Evolutionary conservation across 2,113 vertebrate species (phyloP).

Genomic region (Anthoscopus minutus): DNA sequence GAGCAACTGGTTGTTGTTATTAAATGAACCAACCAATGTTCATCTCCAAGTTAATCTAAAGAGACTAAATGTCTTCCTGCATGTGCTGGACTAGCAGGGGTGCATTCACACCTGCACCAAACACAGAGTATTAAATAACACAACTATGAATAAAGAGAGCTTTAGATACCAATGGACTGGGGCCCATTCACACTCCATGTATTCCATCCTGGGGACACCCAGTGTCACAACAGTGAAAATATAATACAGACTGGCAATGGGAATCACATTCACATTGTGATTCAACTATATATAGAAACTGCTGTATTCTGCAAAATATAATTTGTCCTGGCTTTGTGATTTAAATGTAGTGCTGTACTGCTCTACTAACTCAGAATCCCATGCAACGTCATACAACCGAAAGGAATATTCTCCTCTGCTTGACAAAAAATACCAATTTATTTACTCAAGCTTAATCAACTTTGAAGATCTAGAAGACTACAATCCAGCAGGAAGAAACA

Average conservation of each 20-base stretch:
- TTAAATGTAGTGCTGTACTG: not conserved
- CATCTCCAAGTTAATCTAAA: not conserved
- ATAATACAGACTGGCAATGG: not conserved
- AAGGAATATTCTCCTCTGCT: not conserved
- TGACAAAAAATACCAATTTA: not conserved
- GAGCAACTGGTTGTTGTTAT: not conserved
- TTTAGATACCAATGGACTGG: not conserved
- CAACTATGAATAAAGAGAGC: not conserved
- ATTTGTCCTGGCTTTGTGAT: not conserved
- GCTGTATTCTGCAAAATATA: not conserved
- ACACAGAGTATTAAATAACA: not conserved
- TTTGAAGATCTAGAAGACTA: not conserved
- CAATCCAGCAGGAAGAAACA: not conserved
- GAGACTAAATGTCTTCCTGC: not conserved
- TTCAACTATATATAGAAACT: not conserved
- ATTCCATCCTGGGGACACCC: not conserved
- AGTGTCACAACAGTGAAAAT: accelerated
- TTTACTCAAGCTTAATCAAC: not conserved
- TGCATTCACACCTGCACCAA: not conserved
- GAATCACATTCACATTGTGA: not conserved
- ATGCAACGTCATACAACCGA: not conserved
- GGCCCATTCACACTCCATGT: not conserved
- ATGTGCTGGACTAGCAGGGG: accelerated
- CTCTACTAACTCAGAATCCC: not conserved
- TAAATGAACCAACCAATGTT: not conserved